Base-by-base conservation (phyloP, 1,140 invertebrate species). In the Asbolus verrucosus region DNA sequence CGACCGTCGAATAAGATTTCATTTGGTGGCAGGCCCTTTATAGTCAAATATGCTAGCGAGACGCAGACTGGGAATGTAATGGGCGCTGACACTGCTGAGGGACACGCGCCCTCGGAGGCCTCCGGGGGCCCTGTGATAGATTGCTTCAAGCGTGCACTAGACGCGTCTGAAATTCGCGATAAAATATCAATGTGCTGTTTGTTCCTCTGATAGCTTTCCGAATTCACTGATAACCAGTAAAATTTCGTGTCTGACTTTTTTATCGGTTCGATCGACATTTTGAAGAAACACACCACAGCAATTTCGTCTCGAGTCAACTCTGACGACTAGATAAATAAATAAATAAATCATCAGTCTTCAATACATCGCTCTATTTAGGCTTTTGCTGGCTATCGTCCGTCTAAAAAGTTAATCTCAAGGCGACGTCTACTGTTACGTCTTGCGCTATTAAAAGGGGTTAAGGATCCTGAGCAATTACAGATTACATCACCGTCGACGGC, bases 111-210 rank as follows among this genome's bases (percentile, higher is more conserved):
- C 41, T 43, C 18, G 11, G 11, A 65, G 62, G 41, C 46, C 39
- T 46, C 39, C 33, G 11, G 63, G 21, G 69, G 43, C 41, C 36
- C 24, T 6, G 38, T 72, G 71, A 72, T 72, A 65, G 71, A 72
- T 72, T 72, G 67, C 67, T 65, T 41, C 19, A 39, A 72, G 67
- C 71, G 67, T 72, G 61, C 61, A 65, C 54, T 59, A 65, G 71
- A 69, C 71, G 67, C 67, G 71, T 71, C 65, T 65, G 70, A 50
- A 71, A 67, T 31, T 54, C 39, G 70, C 65, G 70, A 72, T 72
- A 72, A 72, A 72, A 72, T 72, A 72, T 72, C 71, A 72, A 69
- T 72, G 67, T 65, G 54, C 31, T 69, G 67, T 72, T 63, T 69
- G 70, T 72, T 69, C 60, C 50, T 69, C 62, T 72, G 70, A 72